Evolutionary conservation across 2,113 vertebrate species (phyloP).

Genomic region (Corydoras maculifer): DNA sequence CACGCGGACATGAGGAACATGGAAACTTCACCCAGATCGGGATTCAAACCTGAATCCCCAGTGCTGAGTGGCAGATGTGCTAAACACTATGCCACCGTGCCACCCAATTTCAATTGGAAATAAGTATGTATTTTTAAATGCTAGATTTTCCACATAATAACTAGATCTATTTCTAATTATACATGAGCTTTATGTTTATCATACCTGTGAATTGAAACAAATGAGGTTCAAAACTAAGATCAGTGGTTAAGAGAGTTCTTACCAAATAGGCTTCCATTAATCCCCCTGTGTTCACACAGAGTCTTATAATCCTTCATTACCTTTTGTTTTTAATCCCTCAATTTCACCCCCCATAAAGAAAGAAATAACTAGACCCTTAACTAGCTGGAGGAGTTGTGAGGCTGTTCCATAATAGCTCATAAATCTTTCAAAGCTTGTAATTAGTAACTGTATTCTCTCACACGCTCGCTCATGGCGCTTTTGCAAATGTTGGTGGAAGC

Average conservation of each 20-base stretch:
- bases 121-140: too few relatives aligned
- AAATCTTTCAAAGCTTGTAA: conserved; percentile 60
- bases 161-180: too few relatives aligned
- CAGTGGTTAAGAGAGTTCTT: background rate
- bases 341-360: conserved; percentile 56
- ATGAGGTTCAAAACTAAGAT: background rate
- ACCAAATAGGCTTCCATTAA: conserved; percentile 5
- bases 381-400: conserved; percentile 52
- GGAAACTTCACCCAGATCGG: too few relatives aligned
- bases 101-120: too few relatives aligned
- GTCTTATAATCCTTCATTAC: conserved; percentile 49
- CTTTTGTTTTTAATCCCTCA: conserved; percentile 59
- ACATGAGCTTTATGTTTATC: too few relatives aligned
- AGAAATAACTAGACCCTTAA: conserved; percentile 55
- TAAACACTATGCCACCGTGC: too few relatives aligned
- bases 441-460: conserved; percentile 47
- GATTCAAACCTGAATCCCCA: too few relatives aligned
- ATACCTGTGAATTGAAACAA: too few relatives aligned
- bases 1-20: too few relatives aligned
- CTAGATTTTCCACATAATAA: too few relatives aligned
- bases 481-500: background rate
- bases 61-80: too few relatives aligned
- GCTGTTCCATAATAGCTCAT: conserved; percentile 56
- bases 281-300: conserved; percentile 33
- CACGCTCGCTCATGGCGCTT: conserved; percentile 20